phyloP scores from a whole-genome alignment of 2,113 vertebrate species.

The Tachuris rubrigastra region DNA sequence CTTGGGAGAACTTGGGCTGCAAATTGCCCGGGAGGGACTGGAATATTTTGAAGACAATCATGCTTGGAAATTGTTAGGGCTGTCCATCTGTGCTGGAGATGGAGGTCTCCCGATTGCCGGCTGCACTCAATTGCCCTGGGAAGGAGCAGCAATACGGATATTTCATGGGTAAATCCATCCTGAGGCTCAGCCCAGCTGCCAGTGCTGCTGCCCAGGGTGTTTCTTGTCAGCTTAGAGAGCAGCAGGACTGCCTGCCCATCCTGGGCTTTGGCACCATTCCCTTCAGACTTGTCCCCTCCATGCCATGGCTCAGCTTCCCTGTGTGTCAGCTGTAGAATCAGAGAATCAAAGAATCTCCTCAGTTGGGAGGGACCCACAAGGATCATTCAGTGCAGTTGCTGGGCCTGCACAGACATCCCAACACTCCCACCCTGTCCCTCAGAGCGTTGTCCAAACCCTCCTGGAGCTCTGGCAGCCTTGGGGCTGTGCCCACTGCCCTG shows the following conservation, averaged over 20 bases:
- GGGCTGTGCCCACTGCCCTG: background rate
- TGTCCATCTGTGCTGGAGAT: background rate
- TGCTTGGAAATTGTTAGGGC: background rate
- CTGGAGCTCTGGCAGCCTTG: background rate
- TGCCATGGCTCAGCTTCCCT: background rate
- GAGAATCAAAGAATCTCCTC: background rate
- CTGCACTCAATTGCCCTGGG: background rate
- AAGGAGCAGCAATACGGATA: background rate
- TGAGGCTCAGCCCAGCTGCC: background rate
- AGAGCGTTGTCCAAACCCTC: fast-evolving
- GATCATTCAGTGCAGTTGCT: fast-evolving
- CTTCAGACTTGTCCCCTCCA: background rate
- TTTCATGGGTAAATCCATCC: background rate
- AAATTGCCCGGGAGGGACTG: background rate
- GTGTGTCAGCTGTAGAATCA: background rate
- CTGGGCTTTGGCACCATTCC: background rate
- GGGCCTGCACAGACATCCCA: background rate
- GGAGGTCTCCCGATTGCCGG: background rate
- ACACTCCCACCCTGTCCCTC: background rate
- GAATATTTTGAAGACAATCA: background rate
- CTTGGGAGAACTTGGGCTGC: background rate
- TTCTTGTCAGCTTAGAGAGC: background rate
- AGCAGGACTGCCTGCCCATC: background rate
- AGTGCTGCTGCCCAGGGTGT: background rate
- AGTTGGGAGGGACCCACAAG: background rate